These are phyloP conservation scores for Brachionus koreanus DNA, from an alignment of 1,140 invertebrate species.

Conservation along the genomic window DNA sequence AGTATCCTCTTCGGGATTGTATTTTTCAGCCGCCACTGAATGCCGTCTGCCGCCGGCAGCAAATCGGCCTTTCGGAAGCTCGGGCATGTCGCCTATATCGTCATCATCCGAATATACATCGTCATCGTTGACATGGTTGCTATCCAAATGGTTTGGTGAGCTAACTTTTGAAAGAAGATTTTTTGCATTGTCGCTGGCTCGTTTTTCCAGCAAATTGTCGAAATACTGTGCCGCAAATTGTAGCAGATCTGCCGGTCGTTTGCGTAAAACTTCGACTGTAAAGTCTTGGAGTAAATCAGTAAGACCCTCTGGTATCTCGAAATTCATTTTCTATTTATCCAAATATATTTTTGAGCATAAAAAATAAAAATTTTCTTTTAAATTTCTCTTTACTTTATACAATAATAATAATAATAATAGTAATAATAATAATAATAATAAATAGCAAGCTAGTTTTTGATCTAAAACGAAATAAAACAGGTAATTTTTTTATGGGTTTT, in stretches of 20 bases:
- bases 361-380: not conserved
- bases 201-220: conserved; percentile 61
- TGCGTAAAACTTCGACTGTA: conserved; percentile 85
- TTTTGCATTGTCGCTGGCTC: conserved; percentile 25
- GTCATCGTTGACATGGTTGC: conserved; percentile 46
- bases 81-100: conserved; percentile 40
- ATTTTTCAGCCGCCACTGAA: conserved; percentile 72
- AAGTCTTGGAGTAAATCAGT: conserved; percentile 89
- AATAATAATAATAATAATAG: not conserved
- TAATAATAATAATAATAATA: not conserved
- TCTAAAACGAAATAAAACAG: conserved; percentile 24
- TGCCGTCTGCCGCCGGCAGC: conserved; percentile 23
- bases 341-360: conserved; percentile 1
- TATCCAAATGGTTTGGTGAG: conserved; percentile 46
- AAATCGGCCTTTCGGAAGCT: conserved; percentile 32
- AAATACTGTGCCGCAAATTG: conserved; percentile 90
- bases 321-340: conserved; percentile 50
- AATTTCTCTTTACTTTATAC: not conserved
- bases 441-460: not conserved
- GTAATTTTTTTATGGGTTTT: not conserved
- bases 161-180: conserved; percentile 52
- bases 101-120: conserved; percentile 46
- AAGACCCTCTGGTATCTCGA: conserved; percentile 75
- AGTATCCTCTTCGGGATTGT: conserved; percentile 89
- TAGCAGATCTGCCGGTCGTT: conserved; percentile 76